Evolutionary conservation across 2,113 vertebrate genomes (phyloP).

Genomic region (Semicossyphus pulcher): DNA sequence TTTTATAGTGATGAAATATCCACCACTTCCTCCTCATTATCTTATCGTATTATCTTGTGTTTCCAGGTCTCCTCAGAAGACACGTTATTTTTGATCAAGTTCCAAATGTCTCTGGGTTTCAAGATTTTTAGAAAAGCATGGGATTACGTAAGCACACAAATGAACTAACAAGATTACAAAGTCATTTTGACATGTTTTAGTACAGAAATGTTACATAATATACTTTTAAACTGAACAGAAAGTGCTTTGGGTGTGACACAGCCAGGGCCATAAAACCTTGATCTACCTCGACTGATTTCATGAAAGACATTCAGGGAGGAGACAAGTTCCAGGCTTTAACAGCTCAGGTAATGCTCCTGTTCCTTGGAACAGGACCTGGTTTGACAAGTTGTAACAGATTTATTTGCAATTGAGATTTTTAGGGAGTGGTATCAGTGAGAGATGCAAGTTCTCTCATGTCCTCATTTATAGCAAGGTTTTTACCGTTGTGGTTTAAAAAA

Average conservation of each 20-base stretch:
- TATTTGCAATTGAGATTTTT: not conserved
- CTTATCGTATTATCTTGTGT: too few species aligned
- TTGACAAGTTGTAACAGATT: not conserved
- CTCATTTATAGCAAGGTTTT: not conserved
- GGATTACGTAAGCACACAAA: too few species aligned
- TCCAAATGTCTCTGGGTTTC: too few species aligned
- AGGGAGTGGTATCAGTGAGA: not conserved
- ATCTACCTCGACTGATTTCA: not conserved
- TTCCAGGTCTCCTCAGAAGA: too few species aligned
- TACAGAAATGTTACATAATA: not conserved
- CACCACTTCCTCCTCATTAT: too few species aligned
- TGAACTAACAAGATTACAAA: too few species aligned
- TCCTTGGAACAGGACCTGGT: not conserved
- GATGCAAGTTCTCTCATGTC: constrained; percentile 15
- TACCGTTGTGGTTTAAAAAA: not conserved
- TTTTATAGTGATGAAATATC: too few species aligned
- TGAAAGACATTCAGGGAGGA: not conserved
- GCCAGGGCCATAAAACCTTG: not conserved
- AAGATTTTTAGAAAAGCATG: too few species aligned
- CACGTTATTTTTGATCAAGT: too few species aligned
- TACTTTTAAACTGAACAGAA: not conserved
- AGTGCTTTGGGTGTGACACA: constrained; percentile 3
- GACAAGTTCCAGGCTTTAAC: not conserved
- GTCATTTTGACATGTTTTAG: not conserved
- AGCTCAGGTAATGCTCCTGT: not conserved